These are phyloP conservation scores for Caenorhabditis becei DNA, from an alignment of 2,888 invertebrate species.

Conservation along the genomic window DNA sequence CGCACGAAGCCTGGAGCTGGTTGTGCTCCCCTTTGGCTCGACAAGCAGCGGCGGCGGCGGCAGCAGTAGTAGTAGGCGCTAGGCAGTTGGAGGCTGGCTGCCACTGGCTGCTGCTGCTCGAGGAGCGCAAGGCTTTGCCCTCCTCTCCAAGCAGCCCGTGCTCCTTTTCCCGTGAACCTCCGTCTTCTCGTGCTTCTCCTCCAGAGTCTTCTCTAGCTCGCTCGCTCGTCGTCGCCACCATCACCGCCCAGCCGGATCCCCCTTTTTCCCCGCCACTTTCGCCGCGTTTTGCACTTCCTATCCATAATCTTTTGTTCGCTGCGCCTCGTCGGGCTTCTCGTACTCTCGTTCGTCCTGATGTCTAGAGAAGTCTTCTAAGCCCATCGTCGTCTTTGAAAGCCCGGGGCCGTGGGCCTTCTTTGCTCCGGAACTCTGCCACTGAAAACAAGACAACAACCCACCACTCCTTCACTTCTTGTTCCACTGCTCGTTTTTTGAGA, in stretches of 20 bases:
- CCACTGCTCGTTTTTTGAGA: not conserved
- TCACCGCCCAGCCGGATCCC: constrained; percentile 3
- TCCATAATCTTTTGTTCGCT: constrained; percentile 34
- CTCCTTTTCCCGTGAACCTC: constrained; percentile 27
- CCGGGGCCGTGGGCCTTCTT: constrained; percentile 4
- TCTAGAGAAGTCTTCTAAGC: constrained; percentile 7
- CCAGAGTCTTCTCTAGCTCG: not conserved
- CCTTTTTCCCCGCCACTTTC: constrained; percentile 18
- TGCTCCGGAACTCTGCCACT: not conserved
- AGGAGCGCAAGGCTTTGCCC: constrained; percentile 17
- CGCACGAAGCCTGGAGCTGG: constrained; percentile 51
- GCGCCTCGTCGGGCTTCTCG: not conserved
- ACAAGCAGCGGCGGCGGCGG: not conserved
- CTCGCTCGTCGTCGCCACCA: constrained; percentile 11
- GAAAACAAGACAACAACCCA: constrained; percentile 15
- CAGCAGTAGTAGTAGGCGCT: constrained; percentile 46
- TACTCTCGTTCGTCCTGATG: not conserved
- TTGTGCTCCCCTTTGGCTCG: constrained; percentile 14
- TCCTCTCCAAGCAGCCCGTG: constrained; percentile 15
- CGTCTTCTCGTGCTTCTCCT: constrained; percentile 7
- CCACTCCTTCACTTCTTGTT: not conserved
- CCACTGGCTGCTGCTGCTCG: constrained; percentile 35
- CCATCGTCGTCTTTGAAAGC: not conserved
- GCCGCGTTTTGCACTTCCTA: constrained; percentile 34
- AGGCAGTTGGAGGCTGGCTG: constrained; percentile 25